phyloP scores from a whole-genome alignment of 2,888 invertebrate genomes.

The Molorchus minor region DNA sequence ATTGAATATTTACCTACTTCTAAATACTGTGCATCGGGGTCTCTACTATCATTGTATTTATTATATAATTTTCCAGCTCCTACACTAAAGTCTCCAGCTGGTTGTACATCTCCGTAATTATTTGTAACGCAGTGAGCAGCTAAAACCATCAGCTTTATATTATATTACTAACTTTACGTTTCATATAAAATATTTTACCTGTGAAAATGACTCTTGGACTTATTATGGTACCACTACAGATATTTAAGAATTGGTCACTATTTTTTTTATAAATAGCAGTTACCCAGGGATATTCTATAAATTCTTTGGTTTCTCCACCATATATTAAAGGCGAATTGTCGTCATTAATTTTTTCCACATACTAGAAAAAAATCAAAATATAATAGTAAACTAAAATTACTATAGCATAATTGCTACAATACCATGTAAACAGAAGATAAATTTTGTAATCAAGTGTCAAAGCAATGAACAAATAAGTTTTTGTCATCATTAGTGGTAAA shows the following conservation, averaged over 20 bases:
- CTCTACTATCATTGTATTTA: constrained; percentile 30
- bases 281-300: constrained; percentile 35
- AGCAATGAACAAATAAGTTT: no score
- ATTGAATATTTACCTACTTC: constrained; percentile 22
- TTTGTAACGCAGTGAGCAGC: constrained; percentile 39
- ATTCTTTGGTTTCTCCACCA: constrained; percentile 20
- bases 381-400: not conserved
- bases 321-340: constrained; percentile 20
- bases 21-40: constrained; percentile 28
- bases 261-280: constrained; percentile 26
- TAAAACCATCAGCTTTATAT: constrained; percentile 17
- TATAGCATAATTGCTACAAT: not conserved
- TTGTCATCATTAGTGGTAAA: not conserved
- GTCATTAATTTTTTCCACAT: constrained; percentile 32
- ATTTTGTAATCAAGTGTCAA: no score
- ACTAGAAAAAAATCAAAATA: constrained; percentile 24
- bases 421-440: no score
- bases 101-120: constrained; percentile 22
- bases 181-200: constrained; percentile 22
- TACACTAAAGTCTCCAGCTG: constrained; percentile 26
- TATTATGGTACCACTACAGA: constrained; percentile 34
- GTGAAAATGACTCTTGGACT: constrained; percentile 31
- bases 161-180: not conserved
- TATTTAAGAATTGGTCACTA: constrained; percentile 13
- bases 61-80: constrained; percentile 37